phyloP scores from a whole-genome alignment of 1,140 invertebrate species.

The Copidosoma floridanum region DNA sequence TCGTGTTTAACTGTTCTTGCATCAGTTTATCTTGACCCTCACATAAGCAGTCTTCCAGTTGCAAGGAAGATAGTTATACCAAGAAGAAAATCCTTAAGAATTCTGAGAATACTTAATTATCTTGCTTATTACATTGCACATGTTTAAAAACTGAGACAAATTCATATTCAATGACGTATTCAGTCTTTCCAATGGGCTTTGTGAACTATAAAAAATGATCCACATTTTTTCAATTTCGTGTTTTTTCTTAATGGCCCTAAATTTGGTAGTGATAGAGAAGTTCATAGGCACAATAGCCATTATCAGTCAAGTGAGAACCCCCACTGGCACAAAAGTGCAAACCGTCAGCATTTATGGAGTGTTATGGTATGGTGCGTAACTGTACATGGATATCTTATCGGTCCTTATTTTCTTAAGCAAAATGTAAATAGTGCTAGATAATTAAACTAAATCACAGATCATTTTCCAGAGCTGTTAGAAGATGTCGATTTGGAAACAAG shows the following conservation, averaged over 20 bases:
- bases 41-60: slow-evolving; percentile 12
- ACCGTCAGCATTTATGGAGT: slow-evolving; percentile 28
- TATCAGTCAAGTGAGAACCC: slow-evolving; percentile 29
- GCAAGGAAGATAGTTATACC: slow-evolving; percentile 18
- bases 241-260: slow-evolving; percentile 28
- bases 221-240: slow-evolving; percentile 23
- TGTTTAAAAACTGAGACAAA: slow-evolving; percentile 1
- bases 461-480: slow-evolving; percentile 20
- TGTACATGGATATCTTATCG: slow-evolving; percentile 20
- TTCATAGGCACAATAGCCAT: slow-evolving; percentile 30
- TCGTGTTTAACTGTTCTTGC: slow-evolving; percentile 8
- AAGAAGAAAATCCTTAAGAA: slow-evolving; percentile 1
- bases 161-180: slow-evolving; percentile 4
- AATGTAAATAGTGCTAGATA: slow-evolving; percentile 16
- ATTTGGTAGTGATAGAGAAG: slow-evolving; percentile 19
- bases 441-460: slow-evolving; percentile 20
- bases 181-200: slow-evolving; percentile 24
- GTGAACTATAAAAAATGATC: slow-evolving; percentile 4
- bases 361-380: slow-evolving; percentile 28
- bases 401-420: slow-evolving; percentile 24
- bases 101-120: slow-evolving; percentile 18
- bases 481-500: slow-evolving; percentile 22
- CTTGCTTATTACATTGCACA: slow-evolving; percentile 18
- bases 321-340: slow-evolving; percentile 24
- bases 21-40: slow-evolving; percentile 2